Evolutionary conservation across 2,888 invertebrate species (phyloP), one percentile per base, ranked within the genome.

Genomic region (Serripes groenlandicus): DNA sequence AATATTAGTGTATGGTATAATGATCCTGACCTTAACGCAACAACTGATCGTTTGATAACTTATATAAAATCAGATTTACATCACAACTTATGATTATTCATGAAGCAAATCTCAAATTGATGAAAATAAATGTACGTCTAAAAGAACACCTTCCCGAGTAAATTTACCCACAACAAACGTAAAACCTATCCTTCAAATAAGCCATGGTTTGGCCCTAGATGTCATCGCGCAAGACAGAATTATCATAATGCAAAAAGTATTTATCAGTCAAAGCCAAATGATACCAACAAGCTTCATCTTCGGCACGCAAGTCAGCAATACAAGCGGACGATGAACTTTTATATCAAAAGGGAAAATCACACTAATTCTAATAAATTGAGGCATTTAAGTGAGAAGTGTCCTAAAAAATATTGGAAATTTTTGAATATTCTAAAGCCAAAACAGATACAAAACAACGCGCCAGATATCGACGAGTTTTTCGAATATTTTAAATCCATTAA

Each of bases 121-220:
- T n/a, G n/a, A n/a, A n/a, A n/a, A n/a, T n/a, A n/a, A n/a, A n/a
- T n/a, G n/a, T n/a, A n/a, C n/a, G n/a, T n/a, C n/a, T n/a, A n/a
- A n/a, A n/a, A n/a, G n/a, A n/a, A n/a, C n/a, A n/a, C n/a, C n/a
- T n/a, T n/a, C n/a, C n/a, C n/a, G n/a, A n/a, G n/a, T n/a, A n/a
- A n/a, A n/a, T n/a, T n/a, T n/a, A n/a, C n/a, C n/a, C n/a, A n/a
- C n/a, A n/a, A n/a, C n/a, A n/a, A n/a, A n/a, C n/a, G n/a, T n/a
- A n/a, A n/a, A n/a, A n/a, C n/a, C n/a, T 42, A 37, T 11, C 37
- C 37, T 26, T 5, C 32, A 26, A 69, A 68, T n/a, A 64, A 78
- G 56, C 35, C 78, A 34, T 78, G 72, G 72, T 79, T 74, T 42
- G 75, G 75, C 9, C 60, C 58, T 21, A 26, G 73, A 60, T 79